A percentile compares a stretch with the other conserved stretches of the same genome.
phyloP scores from a whole-genome alignment of 2,113 vertebrate species.

The Ranitomeya variabilis region DNA sequence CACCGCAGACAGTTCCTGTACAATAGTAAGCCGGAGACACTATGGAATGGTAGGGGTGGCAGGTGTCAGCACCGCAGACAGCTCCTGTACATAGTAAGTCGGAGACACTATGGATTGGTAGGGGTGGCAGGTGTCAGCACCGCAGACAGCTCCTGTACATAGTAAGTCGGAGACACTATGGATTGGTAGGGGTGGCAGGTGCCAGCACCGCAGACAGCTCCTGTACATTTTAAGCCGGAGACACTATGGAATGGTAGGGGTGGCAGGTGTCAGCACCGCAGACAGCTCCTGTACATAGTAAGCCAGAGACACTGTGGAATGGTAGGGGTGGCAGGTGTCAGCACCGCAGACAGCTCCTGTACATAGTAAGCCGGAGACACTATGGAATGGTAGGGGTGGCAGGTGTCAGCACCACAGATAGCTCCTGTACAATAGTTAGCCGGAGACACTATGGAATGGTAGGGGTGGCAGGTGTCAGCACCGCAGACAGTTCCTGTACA shows the following conservation, averaged over 20 bases:
- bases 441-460: background rate
- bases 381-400: background rate
- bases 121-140: background rate
- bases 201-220: conserved; percentile 27
- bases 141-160: background rate
- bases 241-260: background rate
- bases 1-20: background rate
- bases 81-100: background rate
- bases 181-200: too few species aligned
- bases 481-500: background rate
- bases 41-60: too few species aligned
- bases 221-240: background rate
- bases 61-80: conserved; percentile 25
- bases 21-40: background rate
- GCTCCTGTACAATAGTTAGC: background rate
- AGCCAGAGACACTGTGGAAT: background rate
- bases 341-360: conserved; percentile 13
- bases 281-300: background rate
- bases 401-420: background rate
- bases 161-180: background rate
- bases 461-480: background rate
- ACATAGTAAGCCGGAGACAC: background rate
- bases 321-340: background rate
- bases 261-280: background rate
- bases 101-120: background rate